Base-by-base conservation (phyloP, 1,140 invertebrate genomes). In the Dreissena rostriformis region DNA sequence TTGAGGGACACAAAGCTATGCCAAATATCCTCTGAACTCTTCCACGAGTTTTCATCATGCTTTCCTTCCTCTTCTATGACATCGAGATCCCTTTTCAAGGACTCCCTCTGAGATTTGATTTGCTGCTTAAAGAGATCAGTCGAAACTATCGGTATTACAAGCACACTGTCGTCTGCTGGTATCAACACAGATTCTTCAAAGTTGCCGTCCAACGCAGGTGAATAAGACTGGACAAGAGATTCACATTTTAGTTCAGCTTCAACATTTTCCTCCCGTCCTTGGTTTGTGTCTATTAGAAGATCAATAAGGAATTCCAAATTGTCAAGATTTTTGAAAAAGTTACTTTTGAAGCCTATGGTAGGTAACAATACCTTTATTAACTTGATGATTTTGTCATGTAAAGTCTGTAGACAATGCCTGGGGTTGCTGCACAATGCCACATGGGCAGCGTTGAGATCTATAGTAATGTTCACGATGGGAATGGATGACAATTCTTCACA, bases 221-320 rank as follows among this genome's bases (percentile, higher is more conserved):
- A 2, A 39, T 5, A 39, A 2, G 39, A 39, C 8, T 39, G 39
- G 39, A 39, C 39, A 5, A 39, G 39, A 39, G 39, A 39, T 39
- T 39, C 39, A 39, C 39, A 39, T 8, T 39, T 39, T 39, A 39
- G 39, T 4, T 70, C 76, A 12, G 19, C 8, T 17, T 53, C 14
- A 24, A 68, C 53, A 52, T 68, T 57, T 17, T 55, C 67, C 10
- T 66, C 66, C 53, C 68, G 53, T 28, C 14, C 29, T 8, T 28
- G 19, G 28, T 82, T 82, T 51, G 80, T n/a, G 14, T 75, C 70
- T 51, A 68, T 55, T 63, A 82, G 74, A 39, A 82, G 65, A 75
- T 82, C 80, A 24, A 82, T 22, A 22, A 82, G 52, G 52, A 75
- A 75, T 57, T 82, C 80, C 51, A 82, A 55, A 75, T 82, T 82